Evolutionary conservation across 2,113 vertebrate genomes (phyloP).

Genomic region (Erythrocercus mccallii): DNA sequence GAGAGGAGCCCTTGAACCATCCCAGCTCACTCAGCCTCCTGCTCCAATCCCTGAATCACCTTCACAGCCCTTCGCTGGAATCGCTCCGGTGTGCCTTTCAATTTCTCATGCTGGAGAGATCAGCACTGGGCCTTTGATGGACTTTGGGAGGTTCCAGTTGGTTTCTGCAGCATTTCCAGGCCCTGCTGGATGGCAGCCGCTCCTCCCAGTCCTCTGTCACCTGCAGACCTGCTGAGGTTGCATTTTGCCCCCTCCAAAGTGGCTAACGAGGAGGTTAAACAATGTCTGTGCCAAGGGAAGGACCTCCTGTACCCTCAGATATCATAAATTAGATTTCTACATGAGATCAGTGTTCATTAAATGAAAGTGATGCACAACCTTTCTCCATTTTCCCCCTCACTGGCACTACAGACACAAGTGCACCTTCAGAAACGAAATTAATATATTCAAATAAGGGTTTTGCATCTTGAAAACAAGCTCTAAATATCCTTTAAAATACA

Average conservation of each 20-base stretch:
- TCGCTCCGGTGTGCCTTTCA: background rate
- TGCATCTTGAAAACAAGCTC: background rate
- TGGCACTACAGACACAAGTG: background rate
- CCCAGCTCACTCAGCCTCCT: background rate
- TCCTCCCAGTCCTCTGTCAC: background rate
- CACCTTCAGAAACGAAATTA: background rate
- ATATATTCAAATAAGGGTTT: background rate
- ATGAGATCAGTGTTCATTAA: background rate
- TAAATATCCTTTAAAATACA: background rate
- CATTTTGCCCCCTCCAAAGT: background rate
- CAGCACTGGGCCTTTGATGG: background rate
- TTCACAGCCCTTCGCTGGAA: accelerated
- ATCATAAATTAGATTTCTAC: background rate
- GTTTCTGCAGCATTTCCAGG: background rate
- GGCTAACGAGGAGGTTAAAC: accelerated
- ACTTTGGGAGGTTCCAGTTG: too few species aligned
- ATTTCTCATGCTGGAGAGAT: background rate
- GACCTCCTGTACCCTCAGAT: background rate
- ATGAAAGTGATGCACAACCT: background rate
- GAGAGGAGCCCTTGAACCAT: background rate
- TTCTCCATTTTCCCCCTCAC: background rate
- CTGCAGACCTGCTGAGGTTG: background rate
- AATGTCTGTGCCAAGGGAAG: background rate
- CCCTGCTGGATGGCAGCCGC: background rate
- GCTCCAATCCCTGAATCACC: background rate